Percentiles rank a stretch among this genome's conserved stretches.
Evolutionary conservation across 2,797 vertebrate species (phyloP).

Genomic region (Pristis pectinata): DNA sequence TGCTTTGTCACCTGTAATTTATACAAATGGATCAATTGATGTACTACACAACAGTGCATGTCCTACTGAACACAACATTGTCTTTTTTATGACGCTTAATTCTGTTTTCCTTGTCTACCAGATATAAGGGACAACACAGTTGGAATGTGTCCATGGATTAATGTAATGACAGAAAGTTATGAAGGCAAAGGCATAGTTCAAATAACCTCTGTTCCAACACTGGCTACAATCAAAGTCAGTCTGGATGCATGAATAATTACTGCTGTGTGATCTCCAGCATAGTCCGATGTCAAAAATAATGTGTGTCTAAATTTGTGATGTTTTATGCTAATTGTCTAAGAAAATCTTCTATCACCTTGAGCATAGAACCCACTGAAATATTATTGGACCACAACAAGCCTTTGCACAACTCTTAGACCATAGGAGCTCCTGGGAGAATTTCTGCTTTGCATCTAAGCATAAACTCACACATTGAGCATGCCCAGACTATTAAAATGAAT

Average conservation of each 20-base stretch:
- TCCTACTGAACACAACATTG: not conserved
- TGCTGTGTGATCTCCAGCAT: slow-evolving; percentile 14
- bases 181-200: slow-evolving; percentile 5
- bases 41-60: not conserved
- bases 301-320: slow-evolving; percentile 30
- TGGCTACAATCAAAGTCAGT: slow-evolving; percentile 31
- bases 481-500: slow-evolving; percentile 75
- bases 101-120: not conserved
- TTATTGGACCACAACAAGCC: slow-evolving; percentile 63
- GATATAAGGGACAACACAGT: not conserved
- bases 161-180: not conserved
- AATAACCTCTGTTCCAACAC: slow-evolving; percentile 30
- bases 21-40: not conserved
- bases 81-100: not conserved
- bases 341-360: slow-evolving; percentile 33
- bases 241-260: slow-evolving; percentile 32
- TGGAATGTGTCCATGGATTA: not conserved
- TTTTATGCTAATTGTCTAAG: slow-evolving; percentile 19
- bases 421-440: slow-evolving; percentile 62
- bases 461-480: slow-evolving; percentile 63
- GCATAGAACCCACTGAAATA: slow-evolving; percentile 55
- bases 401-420: slow-evolving; percentile 64
- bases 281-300: slow-evolving; percentile 35
- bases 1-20: not conserved
- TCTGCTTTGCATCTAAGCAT: slow-evolving; percentile 53